Evolutionary conservation across 1,140 invertebrate species (phyloP), one percentile per base, ranked within the genome.

Genomic region (Andrena cerasifolii): DNA sequence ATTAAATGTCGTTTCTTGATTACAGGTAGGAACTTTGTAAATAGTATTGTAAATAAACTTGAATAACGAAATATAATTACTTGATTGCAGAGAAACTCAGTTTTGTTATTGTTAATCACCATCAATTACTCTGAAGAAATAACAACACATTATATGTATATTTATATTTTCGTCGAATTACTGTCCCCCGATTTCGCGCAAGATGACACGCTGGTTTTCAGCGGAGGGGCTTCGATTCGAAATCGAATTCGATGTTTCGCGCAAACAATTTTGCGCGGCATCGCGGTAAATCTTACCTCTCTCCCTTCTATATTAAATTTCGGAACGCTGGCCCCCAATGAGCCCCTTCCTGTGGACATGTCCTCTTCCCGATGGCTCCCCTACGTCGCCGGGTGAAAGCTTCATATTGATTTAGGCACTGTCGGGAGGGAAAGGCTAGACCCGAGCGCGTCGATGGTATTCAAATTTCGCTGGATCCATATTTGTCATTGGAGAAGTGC

Each of bases 371-470:
- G 40, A 79, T 62, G 59, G 54, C 53, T 74, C 54, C 49, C 71
- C 63, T 28, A 47, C 33, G 26, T 62, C 47, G 72, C 43, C 8
- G 62, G 78, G 72, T 51, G 33, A 66, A 58, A 65, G 72, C 71
- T 51, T 79, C 78, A 76, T 79, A 79, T 79, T 79, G 78, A 79
- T 79, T 79, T 79, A 79, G 78, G 72, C 62, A 47, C 36, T 47
- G 72, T 24, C 43, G 72, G 49, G 43, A 58, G 72, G 71, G 78
- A 79, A 31, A 45, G 43, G 53, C 71, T 43, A 66, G 59, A 58
- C 40, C 43, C 62, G 61, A 75, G 43, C 61, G 72, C 68, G 68
- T 58, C 68, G 70, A 62, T 65, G 59, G 45, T 79, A 79, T 79
- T 75, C 71, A 79, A 79, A 79, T 79, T 79, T 79, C 54, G n/a